phyloP scores from a whole-genome alignment of 2,113 vertebrate genomes.

The Progne subis region DNA sequence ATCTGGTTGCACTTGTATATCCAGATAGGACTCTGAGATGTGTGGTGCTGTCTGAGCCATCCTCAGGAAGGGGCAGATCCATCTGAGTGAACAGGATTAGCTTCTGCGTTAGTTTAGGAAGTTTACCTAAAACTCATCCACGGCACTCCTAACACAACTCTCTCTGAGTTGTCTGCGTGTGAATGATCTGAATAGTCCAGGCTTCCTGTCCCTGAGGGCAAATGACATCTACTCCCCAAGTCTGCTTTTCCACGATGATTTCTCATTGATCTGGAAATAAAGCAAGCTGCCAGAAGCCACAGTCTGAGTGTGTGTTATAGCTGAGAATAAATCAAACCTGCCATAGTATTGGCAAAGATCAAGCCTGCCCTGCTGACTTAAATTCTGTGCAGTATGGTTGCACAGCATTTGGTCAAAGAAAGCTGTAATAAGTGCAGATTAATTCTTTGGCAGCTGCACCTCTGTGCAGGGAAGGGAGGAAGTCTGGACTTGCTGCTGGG shows the following conservation, averaged over 20 bases:
- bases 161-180: rapidly evolving
- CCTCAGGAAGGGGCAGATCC: background rate
- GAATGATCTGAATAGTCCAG: background rate
- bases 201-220: background rate
- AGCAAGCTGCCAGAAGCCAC: background rate
- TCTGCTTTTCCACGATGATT: background rate
- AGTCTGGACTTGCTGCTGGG: background rate
- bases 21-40: rapidly evolving
- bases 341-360: slow-evolving; percentile 9
- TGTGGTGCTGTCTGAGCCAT: background rate
- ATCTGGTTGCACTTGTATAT: background rate
- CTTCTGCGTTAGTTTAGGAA: background rate
- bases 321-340: slow-evolving; percentile 52
- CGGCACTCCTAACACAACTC: background rate
- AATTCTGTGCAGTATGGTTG: slow-evolving; percentile 24
- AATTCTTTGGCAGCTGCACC: background rate
- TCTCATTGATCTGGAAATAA: slow-evolving; percentile 30
- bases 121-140: background rate
- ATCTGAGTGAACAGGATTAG: background rate
- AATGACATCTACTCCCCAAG: background rate
- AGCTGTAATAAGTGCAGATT: background rate
- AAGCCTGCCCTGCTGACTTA: slow-evolving; percentile 10
- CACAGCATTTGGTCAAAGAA: slow-evolving; percentile 27
- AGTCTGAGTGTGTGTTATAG: background rate
- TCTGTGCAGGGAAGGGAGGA: background rate